Conservation (phyloP, 2,113 vertebrate genomes). For the Eleginops maclovinus region DNA sequence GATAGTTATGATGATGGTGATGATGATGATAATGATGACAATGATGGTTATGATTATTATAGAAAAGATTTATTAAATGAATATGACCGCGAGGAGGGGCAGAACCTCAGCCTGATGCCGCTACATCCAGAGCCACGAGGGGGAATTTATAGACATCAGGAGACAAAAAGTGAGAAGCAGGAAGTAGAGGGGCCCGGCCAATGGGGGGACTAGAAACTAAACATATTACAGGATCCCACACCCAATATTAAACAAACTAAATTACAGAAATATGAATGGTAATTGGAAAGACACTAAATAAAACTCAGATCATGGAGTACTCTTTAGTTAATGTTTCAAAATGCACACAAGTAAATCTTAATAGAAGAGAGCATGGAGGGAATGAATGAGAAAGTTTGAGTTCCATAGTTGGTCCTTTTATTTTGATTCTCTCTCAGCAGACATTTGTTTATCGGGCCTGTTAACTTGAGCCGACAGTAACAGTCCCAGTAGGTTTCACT, state of each 20-base stretch:
- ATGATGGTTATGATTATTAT: conserved; percentile 49
- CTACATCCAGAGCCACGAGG: conserved; percentile 57
- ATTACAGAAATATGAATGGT: not conserved
- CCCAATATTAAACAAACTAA: not conserved
- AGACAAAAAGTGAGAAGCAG: conserved; percentile 44
- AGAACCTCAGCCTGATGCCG: conserved; percentile 62
- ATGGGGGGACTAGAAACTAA: conserved; percentile 70
- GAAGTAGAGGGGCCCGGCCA: conserved; percentile 73
- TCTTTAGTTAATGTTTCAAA: not conserved
- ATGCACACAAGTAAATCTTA: not conserved
- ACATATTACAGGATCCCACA: conserved; percentile 29
- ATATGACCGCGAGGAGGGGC: conserved; percentile 61
- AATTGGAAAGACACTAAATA: conserved; percentile 41
- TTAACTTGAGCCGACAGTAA: conserved; percentile 29
- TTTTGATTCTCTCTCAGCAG: conserved; percentile 43
- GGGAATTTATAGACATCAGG: conserved; percentile 77
- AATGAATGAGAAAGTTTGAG: conserved; percentile 42
- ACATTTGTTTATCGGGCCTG: conserved; percentile 40
- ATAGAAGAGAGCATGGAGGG: conserved; percentile 47
- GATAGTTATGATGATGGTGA: conserved; percentile 50
- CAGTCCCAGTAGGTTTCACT: conserved; percentile 11
- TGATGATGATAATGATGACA: conserved; percentile 17
- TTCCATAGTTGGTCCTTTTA: conserved; percentile 15
- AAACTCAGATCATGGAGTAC: conserved; percentile 17
- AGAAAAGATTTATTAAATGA: conserved; percentile 24